Percentiles rank a stretch among this genome's conserved stretches.
Conservation (phyloP, 1,140 invertebrate species). For the Copidosoma floridanum region DNA sequence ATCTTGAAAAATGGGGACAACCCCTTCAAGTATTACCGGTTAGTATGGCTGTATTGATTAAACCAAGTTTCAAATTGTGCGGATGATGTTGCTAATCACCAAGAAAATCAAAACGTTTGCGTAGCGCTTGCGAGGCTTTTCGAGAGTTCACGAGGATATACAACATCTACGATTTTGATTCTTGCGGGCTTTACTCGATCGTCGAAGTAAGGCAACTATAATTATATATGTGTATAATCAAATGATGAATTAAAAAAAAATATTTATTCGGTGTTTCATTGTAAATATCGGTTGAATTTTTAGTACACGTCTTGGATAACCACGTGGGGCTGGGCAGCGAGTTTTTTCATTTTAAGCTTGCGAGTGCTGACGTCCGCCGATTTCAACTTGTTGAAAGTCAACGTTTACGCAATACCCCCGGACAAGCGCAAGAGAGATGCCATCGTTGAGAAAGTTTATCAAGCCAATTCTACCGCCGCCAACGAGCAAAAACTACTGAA, state of each 20-base stretch:
- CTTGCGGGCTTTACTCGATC: not conserved
- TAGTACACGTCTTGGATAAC: conserved; percentile 32
- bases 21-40: not conserved
- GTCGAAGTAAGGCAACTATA: conserved; percentile 25
- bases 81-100: too few species aligned
- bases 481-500: not conserved
- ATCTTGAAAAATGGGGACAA: conserved; percentile 3
- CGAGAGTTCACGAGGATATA: not conserved
- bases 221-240: too few species aligned
- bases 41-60: not conserved
- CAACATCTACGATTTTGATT: not conserved
- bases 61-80: too few species aligned
- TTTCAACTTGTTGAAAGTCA: conserved; percentile 34
- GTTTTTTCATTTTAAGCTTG: conserved; percentile 27
- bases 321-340: conserved; percentile 32
- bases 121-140: conserved; percentile 6
- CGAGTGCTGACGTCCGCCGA: conserved; percentile 29
- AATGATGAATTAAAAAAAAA: too few species aligned
- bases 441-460: too few species aligned
- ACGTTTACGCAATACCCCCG: conserved; percentile 29
- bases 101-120: too few species aligned
- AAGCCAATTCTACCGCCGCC: not conserved
- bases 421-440: not conserved
- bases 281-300: conserved; percentile 10
- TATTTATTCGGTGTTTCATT: too few species aligned